Conservation (phyloP, 2,113 vertebrate genomes). For the Narcine bancroftii region DNA sequence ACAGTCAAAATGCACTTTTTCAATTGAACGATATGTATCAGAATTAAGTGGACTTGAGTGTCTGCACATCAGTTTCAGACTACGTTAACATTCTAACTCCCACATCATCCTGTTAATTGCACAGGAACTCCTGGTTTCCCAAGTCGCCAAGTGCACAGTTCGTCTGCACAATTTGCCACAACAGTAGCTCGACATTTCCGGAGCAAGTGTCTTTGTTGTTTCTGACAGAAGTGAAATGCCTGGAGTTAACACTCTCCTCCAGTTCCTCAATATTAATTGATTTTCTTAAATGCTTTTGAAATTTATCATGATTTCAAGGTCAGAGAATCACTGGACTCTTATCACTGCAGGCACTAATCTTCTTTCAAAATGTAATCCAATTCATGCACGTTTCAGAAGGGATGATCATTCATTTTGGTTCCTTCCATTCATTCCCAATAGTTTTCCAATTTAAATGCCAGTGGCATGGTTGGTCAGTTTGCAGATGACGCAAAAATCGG, state of each 20-base stretch:
- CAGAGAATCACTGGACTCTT: constrained; percentile 2
- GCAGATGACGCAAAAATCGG: too few relatives aligned
- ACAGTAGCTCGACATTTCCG: neutral
- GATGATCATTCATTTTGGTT: constrained; percentile 20
- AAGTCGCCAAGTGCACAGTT: neutral
- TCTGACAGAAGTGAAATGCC: neutral
- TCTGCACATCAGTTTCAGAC: neutral
- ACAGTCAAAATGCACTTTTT: neutral
- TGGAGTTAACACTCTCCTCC: constrained; percentile 6
- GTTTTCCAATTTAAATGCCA: neutral
- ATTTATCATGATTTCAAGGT: constrained; percentile 27
- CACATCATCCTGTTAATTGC: neutral
- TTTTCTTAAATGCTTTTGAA: constrained; percentile 18
- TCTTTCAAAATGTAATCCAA: constrained; percentile 29
- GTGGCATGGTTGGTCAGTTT: too few relatives aligned
- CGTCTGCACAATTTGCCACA: neutral
- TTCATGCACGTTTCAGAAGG: neutral
- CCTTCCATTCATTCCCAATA: neutral
- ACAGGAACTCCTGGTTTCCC: neutral
- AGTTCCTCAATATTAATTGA: constrained; percentile 10
- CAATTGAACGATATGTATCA: neutral
- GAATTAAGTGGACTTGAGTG: neutral
- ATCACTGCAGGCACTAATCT: neutral
- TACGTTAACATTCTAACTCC: neutral
- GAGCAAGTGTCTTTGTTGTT: neutral